phyloP scores from a whole-genome alignment of 2,797 vertebrate species.

The Sarcophilus harrisii region DNA sequence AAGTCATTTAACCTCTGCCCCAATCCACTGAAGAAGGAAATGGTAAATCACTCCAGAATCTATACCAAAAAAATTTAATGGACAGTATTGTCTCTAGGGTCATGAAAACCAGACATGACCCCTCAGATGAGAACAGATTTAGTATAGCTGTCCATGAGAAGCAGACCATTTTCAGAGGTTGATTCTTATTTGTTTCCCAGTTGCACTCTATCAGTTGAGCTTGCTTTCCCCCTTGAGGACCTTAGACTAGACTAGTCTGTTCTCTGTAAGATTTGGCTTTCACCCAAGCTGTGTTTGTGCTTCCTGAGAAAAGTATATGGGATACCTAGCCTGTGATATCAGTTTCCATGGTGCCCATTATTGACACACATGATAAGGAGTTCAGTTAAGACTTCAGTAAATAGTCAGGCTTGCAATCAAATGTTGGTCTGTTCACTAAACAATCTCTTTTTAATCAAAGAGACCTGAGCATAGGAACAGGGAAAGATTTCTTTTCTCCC shows the following conservation, averaged over 20 bases:
- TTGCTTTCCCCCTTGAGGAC: background rate
- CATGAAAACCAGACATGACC: background rate
- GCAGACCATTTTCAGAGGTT: background rate
- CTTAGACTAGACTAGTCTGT: background rate
- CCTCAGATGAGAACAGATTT: background rate
- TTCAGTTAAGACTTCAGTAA: constrained; percentile 63
- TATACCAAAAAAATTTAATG: no score
- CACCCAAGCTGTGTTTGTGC: constrained; percentile 40
- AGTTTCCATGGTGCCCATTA: constrained; percentile 74
- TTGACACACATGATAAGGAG: constrained; percentile 68
- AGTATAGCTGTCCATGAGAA: background rate
- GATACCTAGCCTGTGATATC: constrained; percentile 6
- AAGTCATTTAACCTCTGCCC: background rate
- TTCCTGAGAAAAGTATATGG: constrained; percentile 51
- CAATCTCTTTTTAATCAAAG: background rate
- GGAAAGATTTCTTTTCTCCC: background rate
- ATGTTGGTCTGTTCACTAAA: constrained; percentile 29
- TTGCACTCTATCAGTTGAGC: background rate
- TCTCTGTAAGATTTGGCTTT: background rate
- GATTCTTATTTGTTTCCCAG: background rate
- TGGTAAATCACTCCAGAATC: background rate
- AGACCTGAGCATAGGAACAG: constrained; percentile 39
- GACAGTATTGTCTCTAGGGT: background rate
- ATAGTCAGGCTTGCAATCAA: constrained; percentile 62
- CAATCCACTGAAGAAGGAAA: background rate